These are phyloP conservation scores for Proterorhinus semilunaris DNA, from an alignment of 2,113 vertebrate species.

Conservation along the genomic window DNA sequence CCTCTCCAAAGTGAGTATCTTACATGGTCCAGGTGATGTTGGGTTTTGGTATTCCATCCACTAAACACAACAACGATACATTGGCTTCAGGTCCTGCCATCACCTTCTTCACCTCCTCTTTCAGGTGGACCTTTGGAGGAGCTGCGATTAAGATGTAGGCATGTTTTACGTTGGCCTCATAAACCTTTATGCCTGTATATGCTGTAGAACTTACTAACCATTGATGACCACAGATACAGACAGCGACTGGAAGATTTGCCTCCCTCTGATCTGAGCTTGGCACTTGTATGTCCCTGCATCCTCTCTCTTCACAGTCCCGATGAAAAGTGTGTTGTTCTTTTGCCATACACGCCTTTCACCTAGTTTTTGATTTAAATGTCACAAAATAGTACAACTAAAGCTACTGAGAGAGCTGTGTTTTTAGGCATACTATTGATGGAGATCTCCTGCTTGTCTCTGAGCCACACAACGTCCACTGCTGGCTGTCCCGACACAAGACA, in stretches of 20 bases:
- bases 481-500: constrained; percentile 70
- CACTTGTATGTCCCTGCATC: constrained; percentile 71
- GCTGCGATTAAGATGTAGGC: constrained; percentile 42
- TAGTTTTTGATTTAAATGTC: not conserved
- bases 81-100: constrained; percentile 66
- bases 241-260: not conserved
- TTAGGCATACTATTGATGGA: constrained; percentile 53
- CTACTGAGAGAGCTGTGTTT: not conserved
- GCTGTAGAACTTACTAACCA: constrained; percentile 44
- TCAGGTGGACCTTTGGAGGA: constrained; percentile 57
- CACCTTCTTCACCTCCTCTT: constrained; percentile 49
- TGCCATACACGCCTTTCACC: constrained; percentile 17
- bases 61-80: constrained; percentile 68
- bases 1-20: constrained; percentile 19
- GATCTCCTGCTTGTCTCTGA: constrained; percentile 28
- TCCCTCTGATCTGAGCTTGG: constrained; percentile 60
- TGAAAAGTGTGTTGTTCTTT: constrained; percentile 49
- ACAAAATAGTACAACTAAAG: not conserved
- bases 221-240: constrained; percentile 71
- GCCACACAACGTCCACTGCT: constrained; percentile 64
- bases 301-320: constrained; percentile 50
- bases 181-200: not conserved
- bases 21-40: constrained; percentile 73
- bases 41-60: constrained; percentile 66
- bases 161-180: not conserved